A percentile compares a stretch with the other conserved stretches of the same genome.
Conservation (phyloP, 2,888 invertebrate genomes). For the Sphinx pinastri region DNA sequence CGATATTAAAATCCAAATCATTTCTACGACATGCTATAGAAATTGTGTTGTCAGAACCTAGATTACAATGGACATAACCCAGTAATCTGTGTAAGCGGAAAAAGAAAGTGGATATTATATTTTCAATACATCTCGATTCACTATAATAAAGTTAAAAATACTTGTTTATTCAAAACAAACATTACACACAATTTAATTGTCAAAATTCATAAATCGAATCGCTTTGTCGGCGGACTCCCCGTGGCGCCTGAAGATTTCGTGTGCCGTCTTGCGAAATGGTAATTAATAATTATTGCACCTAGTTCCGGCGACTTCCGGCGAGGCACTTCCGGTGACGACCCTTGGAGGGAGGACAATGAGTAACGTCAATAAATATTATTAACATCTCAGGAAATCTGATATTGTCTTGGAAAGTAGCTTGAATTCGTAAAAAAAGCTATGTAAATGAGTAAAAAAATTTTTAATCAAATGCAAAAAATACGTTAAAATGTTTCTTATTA, state of each 20-base stretch:
- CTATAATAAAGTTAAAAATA: not conserved
- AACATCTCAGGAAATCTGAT: slow-evolving; percentile 22
- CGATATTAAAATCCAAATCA: too few species aligned
- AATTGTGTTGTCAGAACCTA: too few species aligned
- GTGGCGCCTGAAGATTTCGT: slow-evolving; percentile 64
- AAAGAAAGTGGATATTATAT: too few species aligned
- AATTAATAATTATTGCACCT: slow-evolving; percentile 82
- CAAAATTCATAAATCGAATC: slow-evolving; percentile 51
- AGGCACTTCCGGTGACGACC: slow-evolving; percentile 56
- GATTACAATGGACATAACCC: too few species aligned
- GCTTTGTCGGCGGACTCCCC: slow-evolving; percentile 56
- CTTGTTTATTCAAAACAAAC: slow-evolving; percentile 25
- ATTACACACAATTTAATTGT: slow-evolving; percentile 48
- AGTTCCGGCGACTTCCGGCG: slow-evolving; percentile 73
- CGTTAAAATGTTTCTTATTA: too few species aligned
- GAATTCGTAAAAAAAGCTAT: not conserved
- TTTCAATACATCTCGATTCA: too few species aligned
- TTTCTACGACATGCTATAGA: too few species aligned
- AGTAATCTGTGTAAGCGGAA: too few species aligned
- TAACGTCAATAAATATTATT: slow-evolving; percentile 59
- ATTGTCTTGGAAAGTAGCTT: slow-evolving; percentile 19
- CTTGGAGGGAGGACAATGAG: slow-evolving; percentile 46
- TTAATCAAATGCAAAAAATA: not conserved
- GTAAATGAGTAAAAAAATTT: not conserved
- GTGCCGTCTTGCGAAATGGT: slow-evolving; percentile 60